Evolutionary conservation across 2,888 invertebrate genomes (phyloP).

Genomic region (Lepidochitona cinerea): DNA sequence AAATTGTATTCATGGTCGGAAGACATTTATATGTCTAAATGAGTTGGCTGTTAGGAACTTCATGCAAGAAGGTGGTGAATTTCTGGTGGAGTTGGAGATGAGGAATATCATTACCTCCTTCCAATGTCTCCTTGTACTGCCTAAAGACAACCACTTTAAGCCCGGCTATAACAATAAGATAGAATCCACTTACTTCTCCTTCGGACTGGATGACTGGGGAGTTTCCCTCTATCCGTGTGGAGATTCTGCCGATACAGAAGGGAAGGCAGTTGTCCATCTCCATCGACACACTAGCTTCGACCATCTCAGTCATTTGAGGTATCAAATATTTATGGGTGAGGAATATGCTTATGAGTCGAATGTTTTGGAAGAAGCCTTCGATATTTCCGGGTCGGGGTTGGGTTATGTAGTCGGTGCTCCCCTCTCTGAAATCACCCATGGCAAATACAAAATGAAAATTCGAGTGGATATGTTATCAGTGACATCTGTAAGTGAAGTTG

Average conservation of each 20-base stretch:
- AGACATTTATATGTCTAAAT: constrained; percentile 63
- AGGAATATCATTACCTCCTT: constrained; percentile 82
- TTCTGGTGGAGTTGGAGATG: constrained; percentile 84
- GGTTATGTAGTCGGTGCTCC: constrained; percentile 56
- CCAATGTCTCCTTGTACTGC: constrained; percentile 79
- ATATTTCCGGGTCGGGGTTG: constrained; percentile 58
- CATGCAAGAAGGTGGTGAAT: constrained; percentile 85
- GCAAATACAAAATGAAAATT: constrained; percentile 74
- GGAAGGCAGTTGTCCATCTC: constrained; percentile 71
- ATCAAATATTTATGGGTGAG: constrained; percentile 74
- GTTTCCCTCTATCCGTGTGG: constrained; percentile 71
- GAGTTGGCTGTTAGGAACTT: constrained; percentile 76
- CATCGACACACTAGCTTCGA: constrained; percentile 85
- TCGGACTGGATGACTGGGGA: constrained; percentile 88
- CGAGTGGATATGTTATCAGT: constrained; percentile 83
- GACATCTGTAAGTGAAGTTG: constrained; percentile 78
- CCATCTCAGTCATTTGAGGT: constrained; percentile 83
- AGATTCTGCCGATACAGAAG: constrained; percentile 54
- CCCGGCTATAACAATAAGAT: constrained; percentile 64
- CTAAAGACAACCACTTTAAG: constrained; percentile 65
- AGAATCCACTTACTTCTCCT: constrained; percentile 81
- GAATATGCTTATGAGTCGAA: constrained; percentile 60
- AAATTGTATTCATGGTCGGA: constrained; percentile 59
- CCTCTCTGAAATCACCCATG: constrained; percentile 48
- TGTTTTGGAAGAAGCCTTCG: constrained; percentile 59